Evolutionary conservation across 2,113 vertebrate species (phyloP).

Genomic region (Toxotes jaculatrix): DNA sequence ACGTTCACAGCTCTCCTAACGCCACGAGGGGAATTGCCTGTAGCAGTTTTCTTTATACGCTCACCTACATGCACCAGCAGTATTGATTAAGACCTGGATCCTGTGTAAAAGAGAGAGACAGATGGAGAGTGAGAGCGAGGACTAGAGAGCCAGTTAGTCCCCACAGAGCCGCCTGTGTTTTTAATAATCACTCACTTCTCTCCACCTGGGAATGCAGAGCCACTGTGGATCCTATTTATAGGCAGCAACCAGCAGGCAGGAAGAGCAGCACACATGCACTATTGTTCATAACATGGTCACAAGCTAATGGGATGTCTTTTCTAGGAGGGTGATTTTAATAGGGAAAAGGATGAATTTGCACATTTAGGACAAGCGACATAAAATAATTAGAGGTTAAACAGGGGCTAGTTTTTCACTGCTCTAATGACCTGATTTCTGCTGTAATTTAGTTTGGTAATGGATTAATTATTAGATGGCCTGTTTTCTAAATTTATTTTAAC

Average conservation of each 20-base stretch:
- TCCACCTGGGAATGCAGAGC: conserved; percentile 71
- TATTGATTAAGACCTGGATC: conserved; percentile 64
- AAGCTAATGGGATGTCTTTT: conserved; percentile 37
- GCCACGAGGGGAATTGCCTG: conserved; percentile 7
- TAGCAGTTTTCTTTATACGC: conserved; percentile 9
- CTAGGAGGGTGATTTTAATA: conserved; percentile 3
- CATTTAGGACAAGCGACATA: conserved; percentile 7
- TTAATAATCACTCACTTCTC: conserved; percentile 78
- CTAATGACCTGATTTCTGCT: conserved; percentile 1
- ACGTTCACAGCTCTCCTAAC: conserved; percentile 7
- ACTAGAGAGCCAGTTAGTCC: conserved; percentile 36
- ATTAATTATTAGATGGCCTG: neutral
- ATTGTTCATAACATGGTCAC: conserved; percentile 65
- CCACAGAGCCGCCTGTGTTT: conserved; percentile 72
- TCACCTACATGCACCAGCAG: conserved; percentile 7
- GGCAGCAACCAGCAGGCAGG: conserved; percentile 54
- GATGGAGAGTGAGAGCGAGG: conserved; percentile 56
- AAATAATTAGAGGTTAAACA: conserved; percentile 42
- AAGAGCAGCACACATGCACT: conserved; percentile 55
- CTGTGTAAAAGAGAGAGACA: conserved; percentile 47
- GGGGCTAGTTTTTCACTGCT: neutral
- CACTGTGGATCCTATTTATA: conserved; percentile 74
- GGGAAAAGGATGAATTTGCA: conserved; percentile 8
- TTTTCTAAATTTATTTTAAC: neutral
- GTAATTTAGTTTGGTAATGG: conserved; percentile 11